Evolutionary conservation across 1,140 invertebrate genomes (phyloP).

Genomic region (Diplogasteroides magnus): DNA sequence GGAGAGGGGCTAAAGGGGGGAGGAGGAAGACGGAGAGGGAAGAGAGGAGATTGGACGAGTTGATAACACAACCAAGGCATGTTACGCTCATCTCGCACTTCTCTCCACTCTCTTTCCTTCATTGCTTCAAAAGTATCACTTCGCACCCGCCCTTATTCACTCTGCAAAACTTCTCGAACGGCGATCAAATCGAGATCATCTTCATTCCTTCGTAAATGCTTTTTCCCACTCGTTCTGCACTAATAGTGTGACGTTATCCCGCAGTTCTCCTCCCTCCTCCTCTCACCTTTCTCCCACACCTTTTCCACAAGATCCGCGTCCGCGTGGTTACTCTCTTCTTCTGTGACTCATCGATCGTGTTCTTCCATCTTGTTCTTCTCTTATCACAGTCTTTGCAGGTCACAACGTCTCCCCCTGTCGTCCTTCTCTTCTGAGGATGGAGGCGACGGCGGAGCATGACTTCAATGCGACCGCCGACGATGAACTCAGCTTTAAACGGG

Average conservation of each 20-base stretch:
- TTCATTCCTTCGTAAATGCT: slow-evolving; percentile 1
- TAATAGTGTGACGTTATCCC: not conserved
- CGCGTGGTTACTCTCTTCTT: not conserved
- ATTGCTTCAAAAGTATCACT: not conserved
- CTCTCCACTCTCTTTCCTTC: not conserved
- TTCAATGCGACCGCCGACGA: slow-evolving; percentile 95
- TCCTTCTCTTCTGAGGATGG: too few species aligned
- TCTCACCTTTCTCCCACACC: not conserved
- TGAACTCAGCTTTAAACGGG: slow-evolving; percentile 93
- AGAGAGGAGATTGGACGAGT: too few species aligned
- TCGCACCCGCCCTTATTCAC: slow-evolving; percentile 1
- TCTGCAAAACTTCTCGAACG: not conserved
- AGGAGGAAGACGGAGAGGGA: too few species aligned
- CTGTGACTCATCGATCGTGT: too few species aligned
- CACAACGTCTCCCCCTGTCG: too few species aligned
- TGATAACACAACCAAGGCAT: too few species aligned
- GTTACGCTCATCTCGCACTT: not conserved
- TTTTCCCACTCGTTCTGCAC: not conserved
- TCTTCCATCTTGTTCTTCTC: not conserved
- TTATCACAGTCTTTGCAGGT: not conserved
- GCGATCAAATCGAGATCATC: not conserved
- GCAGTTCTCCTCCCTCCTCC: not conserved
- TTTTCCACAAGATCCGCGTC: not conserved
- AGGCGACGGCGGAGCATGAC: slow-evolving; percentile 96
- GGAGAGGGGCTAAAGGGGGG: too few species aligned